Percentiles rank a stretch among this genome's conserved stretches.
phyloP scores from a whole-genome alignment of 1,140 invertebrate species.

The Drosophila kohkoa region DNA sequence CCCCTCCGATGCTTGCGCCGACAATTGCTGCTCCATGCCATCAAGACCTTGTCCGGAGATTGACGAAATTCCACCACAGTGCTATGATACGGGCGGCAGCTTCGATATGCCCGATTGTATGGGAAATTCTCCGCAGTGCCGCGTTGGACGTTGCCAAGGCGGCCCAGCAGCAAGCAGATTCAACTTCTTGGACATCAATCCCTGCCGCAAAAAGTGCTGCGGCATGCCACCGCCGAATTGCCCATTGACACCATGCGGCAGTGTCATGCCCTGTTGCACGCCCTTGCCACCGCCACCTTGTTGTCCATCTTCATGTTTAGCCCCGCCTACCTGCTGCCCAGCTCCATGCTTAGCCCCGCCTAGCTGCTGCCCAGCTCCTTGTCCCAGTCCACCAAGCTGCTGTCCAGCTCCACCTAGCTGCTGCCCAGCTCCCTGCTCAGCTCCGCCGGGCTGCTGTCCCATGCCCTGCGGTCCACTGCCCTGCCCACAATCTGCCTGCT shows the following conservation, averaged over 20 bases:
- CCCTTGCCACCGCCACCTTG: neutral
- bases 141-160: neutral
- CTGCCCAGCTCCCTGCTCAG: neutral
- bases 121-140: neutral
- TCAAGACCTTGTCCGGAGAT: neutral
- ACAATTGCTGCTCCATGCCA: too few relatives aligned
- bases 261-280: neutral
- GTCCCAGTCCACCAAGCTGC: neutral
- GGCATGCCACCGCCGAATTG: neutral
- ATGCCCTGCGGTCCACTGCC: neutral
- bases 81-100: neutral
- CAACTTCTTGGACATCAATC: neutral
- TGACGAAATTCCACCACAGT: too few relatives aligned
- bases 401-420: neutral
- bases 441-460: neutral
- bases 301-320: neutral
- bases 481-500: neutral
- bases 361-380: neutral
- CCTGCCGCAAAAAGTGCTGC: neutral
- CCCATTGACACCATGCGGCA: neutral
- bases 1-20: too few relatives aligned
- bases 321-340: neutral
- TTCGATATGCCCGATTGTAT: slow-evolving; percentile 6
- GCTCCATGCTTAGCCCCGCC: neutral
- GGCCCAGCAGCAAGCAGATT: neutral